These are phyloP conservation scores for Charanyca ferruginea DNA, from an alignment of 2,888 invertebrate species.

Conservation along the genomic window DNA sequence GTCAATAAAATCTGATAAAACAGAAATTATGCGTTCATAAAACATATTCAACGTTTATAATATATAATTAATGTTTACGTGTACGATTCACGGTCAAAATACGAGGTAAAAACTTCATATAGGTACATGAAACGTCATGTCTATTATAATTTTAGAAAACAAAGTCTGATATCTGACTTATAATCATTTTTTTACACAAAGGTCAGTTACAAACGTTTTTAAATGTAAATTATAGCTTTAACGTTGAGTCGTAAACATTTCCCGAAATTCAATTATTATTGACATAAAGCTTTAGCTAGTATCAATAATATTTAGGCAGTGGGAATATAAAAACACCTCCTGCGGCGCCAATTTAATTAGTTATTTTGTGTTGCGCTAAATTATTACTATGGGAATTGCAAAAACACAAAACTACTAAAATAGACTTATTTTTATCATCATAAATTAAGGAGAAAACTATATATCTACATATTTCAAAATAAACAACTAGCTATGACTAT, in stretches of 20 bases:
- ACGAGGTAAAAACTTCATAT: slow-evolving; percentile 29
- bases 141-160: slow-evolving; percentile 33
- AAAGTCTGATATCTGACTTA: slow-evolving; percentile 17
- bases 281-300: slow-evolving; percentile 51
- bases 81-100: slow-evolving; percentile 39
- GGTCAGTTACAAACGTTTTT: slow-evolving; percentile 23
- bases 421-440: not conserved
- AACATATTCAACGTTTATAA: slow-evolving; percentile 24
- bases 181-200: slow-evolving; percentile 23
- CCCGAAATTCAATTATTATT: slow-evolving; percentile 50
- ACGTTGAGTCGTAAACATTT: slow-evolving; percentile 45
- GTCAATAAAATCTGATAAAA: not conserved
- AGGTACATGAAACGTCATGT: slow-evolving; percentile 22
- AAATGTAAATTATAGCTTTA: slow-evolving; percentile 34
- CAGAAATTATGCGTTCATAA: slow-evolving; percentile 10
- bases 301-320: slow-evolving; percentile 51
- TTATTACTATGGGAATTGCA: slow-evolving; percentile 42
- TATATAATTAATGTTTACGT: slow-evolving; percentile 38
- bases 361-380: slow-evolving; percentile 44
- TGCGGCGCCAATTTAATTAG: slow-evolving; percentile 56
- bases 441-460: too few species aligned
- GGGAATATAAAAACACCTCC: slow-evolving; percentile 57
- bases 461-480: not conserved
- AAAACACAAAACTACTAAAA: slow-evolving; percentile 33
- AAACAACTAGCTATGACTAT: not conserved